phyloP scores from a whole-genome alignment of 2,888 invertebrate genomes.

The Hydroisotoma schaefferi region DNA sequence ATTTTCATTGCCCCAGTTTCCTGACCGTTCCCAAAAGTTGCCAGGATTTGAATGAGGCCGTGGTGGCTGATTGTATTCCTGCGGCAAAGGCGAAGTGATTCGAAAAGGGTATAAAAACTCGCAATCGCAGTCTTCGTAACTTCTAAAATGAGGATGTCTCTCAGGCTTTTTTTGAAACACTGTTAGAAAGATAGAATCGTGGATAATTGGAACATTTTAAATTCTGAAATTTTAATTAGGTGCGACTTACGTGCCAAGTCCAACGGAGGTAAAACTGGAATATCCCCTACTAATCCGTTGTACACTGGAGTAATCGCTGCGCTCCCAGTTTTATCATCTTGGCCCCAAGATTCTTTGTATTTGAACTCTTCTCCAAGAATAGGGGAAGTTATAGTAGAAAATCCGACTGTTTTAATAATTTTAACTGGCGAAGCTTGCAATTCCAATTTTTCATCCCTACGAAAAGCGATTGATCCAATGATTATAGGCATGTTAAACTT shows the following conservation, averaged over 20 bases:
- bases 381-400: not conserved
- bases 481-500: constrained; percentile 28
- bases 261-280: constrained; percentile 6
- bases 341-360: not conserved
- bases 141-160: constrained; percentile 6
- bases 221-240: not conserved
- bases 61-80: constrained; percentile 3
- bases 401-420: not conserved
- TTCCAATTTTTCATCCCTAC: not conserved
- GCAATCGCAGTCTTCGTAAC: constrained; percentile 8
- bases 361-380: not conserved
- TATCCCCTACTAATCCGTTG: too few species aligned
- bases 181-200: not conserved
- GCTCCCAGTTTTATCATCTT: not conserved
- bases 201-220: not conserved
- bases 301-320: not conserved
- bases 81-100: not conserved
- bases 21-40: constrained; percentile 1
- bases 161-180: constrained; percentile 10
- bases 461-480: constrained; percentile 13
- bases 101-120: constrained; percentile 9
- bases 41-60: constrained; percentile 12
- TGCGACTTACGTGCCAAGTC: constrained; percentile 3
- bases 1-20: constrained; percentile 6
- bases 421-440: not conserved